A percentile compares a stretch with the other conserved stretches of the same genome.
Evolutionary conservation across 2,888 invertebrate species (phyloP).

Genomic region (Hirtodrosophila alboralis): DNA sequence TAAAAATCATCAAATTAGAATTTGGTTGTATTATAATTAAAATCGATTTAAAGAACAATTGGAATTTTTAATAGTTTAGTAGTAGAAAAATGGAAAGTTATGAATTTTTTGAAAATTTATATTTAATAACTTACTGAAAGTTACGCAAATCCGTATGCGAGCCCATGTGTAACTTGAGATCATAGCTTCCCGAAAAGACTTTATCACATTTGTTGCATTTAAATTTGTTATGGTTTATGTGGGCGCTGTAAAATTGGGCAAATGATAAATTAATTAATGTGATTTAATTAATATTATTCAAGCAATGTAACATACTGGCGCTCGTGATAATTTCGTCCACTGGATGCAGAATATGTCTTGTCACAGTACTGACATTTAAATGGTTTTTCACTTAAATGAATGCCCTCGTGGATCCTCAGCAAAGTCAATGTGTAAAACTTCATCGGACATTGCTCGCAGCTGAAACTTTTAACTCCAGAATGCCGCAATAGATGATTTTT

Average conservation of each 20-base stretch:
- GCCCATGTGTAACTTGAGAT: slow-evolving; percentile 61
- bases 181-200: slow-evolving; percentile 59
- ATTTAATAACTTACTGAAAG: slow-evolving; percentile 54
- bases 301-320: slow-evolving; percentile 47
- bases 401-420: slow-evolving; percentile 53
- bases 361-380: slow-evolving; percentile 59
- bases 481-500: slow-evolving; percentile 68
- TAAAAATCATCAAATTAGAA: no score
- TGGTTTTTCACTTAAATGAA: slow-evolving; percentile 50
- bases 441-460: slow-evolving; percentile 50
- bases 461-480: slow-evolving; percentile 52
- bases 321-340: slow-evolving; percentile 63
- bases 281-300: no score
- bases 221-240: slow-evolving; percentile 61
- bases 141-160: slow-evolving; percentile 63
- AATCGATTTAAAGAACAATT: no score
- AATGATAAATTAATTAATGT: not conserved
- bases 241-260: slow-evolving; percentile 38
- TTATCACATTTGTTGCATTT: slow-evolving; percentile 69
- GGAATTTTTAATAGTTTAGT: no score
- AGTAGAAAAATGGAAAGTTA: no score
- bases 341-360: slow-evolving; percentile 55
- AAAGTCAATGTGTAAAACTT: slow-evolving; percentile 64
- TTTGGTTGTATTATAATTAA: no score
- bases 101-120: not conserved